Evolutionary conservation across 64 coral and sea anemone genomes (phyloP).

Genomic region (Acropora yongei): DNA sequence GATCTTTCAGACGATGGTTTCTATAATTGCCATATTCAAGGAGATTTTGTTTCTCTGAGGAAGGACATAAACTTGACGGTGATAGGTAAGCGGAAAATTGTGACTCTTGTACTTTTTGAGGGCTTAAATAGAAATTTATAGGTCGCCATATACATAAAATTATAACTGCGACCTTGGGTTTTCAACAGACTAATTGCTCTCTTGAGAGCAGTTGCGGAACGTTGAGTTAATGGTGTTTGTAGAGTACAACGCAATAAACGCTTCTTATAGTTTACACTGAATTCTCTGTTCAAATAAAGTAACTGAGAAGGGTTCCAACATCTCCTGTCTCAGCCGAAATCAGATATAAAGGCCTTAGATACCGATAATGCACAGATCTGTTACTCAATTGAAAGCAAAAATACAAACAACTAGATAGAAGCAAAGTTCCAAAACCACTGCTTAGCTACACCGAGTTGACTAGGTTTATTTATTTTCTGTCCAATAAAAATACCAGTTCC

Average conservation of each 20-base stretch:
- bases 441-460: neutral
- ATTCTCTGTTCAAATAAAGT: slow-evolving; percentile 23
- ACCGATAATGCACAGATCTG: slow-evolving; percentile 32
- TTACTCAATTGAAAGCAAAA: slow-evolving; percentile 14
- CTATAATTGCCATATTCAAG: slow-evolving; percentile 75
- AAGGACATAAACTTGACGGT: slow-evolving; percentile 63
- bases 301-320: slow-evolving; percentile 20
- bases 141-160: neutral
- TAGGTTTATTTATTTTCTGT: neutral
- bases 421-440: neutral
- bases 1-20: slow-evolving; percentile 69
- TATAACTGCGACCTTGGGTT: neutral
- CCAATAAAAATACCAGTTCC: neutral
- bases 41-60: slow-evolving; percentile 58
- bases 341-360: neutral
- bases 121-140: neutral
- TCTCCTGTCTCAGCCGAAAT: neutral
- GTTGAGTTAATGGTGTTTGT: slow-evolving; percentile 30
- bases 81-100: slow-evolving; percentile 67
- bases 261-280: neutral
- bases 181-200: slow-evolving; percentile 13
- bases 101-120: neutral
- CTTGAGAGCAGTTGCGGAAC: slow-evolving; percentile 23
- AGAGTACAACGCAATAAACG: slow-evolving; percentile 11
- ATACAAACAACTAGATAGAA: slow-evolving; percentile 23